phyloP scores from a whole-genome alignment of 2,888 invertebrate species.

The Trichopria drosophilae region DNA sequence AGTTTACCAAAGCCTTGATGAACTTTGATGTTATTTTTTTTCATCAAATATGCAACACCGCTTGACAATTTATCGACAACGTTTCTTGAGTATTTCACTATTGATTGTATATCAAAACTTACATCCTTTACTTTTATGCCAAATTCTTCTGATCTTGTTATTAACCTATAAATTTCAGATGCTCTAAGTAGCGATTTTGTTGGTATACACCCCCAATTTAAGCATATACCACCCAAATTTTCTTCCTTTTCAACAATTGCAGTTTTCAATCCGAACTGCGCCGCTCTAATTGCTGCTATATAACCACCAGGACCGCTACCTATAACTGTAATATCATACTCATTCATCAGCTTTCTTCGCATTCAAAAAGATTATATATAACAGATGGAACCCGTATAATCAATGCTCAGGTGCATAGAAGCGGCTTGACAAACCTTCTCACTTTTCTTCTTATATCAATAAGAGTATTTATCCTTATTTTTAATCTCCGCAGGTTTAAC shows the following conservation, averaged over 20 bases:
- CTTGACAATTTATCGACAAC: constrained; percentile 4
- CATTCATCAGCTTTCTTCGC: constrained; percentile 8
- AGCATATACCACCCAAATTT: constrained; percentile 15
- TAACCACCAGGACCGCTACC: constrained; percentile 17
- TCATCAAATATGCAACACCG: constrained; percentile 11
- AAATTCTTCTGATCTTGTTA: constrained; percentile 7
- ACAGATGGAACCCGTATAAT: constrained; percentile 12
- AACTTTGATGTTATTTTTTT: constrained; percentile 15
- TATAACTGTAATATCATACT: constrained; percentile 16
- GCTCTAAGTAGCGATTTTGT: constrained; percentile 14
- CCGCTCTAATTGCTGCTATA: constrained; percentile 17
- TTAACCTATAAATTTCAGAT: constrained; percentile 7
- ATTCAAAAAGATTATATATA: constrained; percentile 15
- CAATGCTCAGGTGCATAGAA: constrained; percentile 3
- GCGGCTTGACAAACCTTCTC: no score
- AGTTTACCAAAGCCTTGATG: constrained; percentile 12
- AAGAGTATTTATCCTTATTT: no score
- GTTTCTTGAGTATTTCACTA: constrained; percentile 7
- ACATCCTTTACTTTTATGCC: constrained; percentile 6
- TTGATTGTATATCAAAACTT: constrained; percentile 8
- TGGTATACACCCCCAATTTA: constrained; percentile 20
- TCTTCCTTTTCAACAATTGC: constrained; percentile 15
- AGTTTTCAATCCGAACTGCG: constrained; percentile 11
- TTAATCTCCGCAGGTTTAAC: no score
- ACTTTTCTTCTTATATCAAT: no score